These are phyloP conservation scores for Noctua fimbriata DNA, from an alignment of 2,888 invertebrate genomes.

Conservation along the genomic window DNA sequence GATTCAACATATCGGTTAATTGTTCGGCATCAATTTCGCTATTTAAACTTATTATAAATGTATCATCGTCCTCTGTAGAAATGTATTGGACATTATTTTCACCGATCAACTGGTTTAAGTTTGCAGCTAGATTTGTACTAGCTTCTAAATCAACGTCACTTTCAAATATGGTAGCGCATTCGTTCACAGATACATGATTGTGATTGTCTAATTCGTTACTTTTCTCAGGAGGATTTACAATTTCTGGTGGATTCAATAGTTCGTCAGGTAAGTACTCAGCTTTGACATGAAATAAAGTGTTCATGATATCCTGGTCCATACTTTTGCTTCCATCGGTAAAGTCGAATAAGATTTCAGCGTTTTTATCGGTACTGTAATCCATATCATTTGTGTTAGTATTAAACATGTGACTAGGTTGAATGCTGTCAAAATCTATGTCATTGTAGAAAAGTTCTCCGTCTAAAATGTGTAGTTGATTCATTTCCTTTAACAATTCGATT, in stretches of 20 bases:
- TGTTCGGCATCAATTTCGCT: slow-evolving; percentile 87
- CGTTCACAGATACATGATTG: slow-evolving; percentile 78
- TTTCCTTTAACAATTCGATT: slow-evolving; percentile 85
- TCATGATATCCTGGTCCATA: slow-evolving; percentile 85
- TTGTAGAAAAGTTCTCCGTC: slow-evolving; percentile 86
- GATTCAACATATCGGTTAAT: slow-evolving; percentile 86
- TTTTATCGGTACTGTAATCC: slow-evolving; percentile 78
- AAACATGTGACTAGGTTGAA: slow-evolving; percentile 83
- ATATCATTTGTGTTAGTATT: slow-evolving; percentile 79
- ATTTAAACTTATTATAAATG: slow-evolving; percentile 87
- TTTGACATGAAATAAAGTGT: slow-evolving; percentile 80
- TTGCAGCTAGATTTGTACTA: slow-evolving; percentile 85
- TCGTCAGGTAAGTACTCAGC: slow-evolving; percentile 81
- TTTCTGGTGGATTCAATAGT: slow-evolving; percentile 77
- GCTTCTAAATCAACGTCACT: slow-evolving; percentile 88
- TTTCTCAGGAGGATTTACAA: slow-evolving; percentile 67
- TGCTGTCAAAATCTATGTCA: slow-evolving; percentile 85
- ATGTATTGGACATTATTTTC: slow-evolving; percentile 87
- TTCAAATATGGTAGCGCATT: slow-evolving; percentile 87
- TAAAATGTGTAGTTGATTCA: slow-evolving; percentile 84
- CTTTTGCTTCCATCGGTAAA: slow-evolving; percentile 77
- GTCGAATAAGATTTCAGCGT: slow-evolving; percentile 81
- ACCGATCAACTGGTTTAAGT: slow-evolving; percentile 86
- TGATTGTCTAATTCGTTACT: slow-evolving; percentile 68
- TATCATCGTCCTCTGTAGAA: slow-evolving; percentile 87